Conservation (phyloP, 2,888 invertebrate genomes). For the Cryptophagus acutangulus region DNA sequence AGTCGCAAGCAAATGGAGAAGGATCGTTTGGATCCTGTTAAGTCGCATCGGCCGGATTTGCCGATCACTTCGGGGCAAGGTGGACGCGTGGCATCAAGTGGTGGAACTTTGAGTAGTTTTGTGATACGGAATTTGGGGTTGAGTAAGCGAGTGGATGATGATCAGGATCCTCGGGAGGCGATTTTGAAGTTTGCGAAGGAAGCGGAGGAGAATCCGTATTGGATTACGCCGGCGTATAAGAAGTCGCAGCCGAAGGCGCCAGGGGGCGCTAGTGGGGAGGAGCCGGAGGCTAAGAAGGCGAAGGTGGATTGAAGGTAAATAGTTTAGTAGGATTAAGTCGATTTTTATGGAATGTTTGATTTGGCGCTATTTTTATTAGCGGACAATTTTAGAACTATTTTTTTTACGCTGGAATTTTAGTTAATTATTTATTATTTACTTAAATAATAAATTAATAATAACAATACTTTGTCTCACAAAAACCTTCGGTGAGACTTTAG, state of each 20-base stretch:
- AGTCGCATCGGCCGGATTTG: slow-evolving; percentile 75
- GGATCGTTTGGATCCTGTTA: slow-evolving; percentile 80
- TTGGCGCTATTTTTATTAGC: too few species aligned
- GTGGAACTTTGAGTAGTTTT: slow-evolving; percentile 86
- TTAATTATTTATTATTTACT: too few species aligned
- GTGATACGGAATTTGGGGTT: slow-evolving; percentile 93
- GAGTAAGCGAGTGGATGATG: slow-evolving; percentile 86
- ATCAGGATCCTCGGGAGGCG: slow-evolving; percentile 91
- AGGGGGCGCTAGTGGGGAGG: slow-evolving; percentile 54
- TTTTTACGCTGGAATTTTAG: too few species aligned
- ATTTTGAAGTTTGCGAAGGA: slow-evolving; percentile 92
- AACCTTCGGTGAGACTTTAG: too few species aligned
- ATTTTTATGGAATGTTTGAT: too few species aligned
- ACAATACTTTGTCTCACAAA: too few species aligned
- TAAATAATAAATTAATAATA: too few species aligned
- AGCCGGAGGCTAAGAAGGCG: slow-evolving; percentile 39
- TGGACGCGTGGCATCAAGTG: slow-evolving; percentile 89
- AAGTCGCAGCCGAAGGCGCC: slow-evolving; percentile 84
- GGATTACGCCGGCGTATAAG: slow-evolving; percentile 89
- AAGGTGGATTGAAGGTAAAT: slow-evolving; percentile 24
- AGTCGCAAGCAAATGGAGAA: slow-evolving; percentile 89
- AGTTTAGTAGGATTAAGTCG: too few species aligned
- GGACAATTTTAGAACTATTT: too few species aligned
- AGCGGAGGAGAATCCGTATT: slow-evolving; percentile 93
- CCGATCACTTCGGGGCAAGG: slow-evolving; percentile 84